Conservation (phyloP, 2,888 invertebrate species). For the Osmoderma eremita region DNA sequence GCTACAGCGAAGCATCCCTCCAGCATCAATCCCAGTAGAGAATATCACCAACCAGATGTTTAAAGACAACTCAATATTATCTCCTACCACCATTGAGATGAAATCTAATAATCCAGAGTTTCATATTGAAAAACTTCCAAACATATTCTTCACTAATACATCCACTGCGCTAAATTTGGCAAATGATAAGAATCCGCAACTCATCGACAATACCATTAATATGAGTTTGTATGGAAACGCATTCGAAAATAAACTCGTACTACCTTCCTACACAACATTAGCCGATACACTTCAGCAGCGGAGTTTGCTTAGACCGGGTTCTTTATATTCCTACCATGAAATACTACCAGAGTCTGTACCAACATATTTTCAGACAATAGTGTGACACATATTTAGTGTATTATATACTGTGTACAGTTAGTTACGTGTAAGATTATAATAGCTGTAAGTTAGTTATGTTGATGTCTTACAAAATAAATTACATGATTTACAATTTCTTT, state of each 20-base stretch:
- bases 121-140: conserved; percentile 11
- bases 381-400: background rate
- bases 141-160: conserved; percentile 6
- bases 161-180: background rate
- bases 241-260: conserved; percentile 45
- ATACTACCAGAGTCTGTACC: conserved; percentile 52
- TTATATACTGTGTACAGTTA: background rate
- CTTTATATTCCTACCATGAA: conserved; percentile 57
- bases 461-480: too few species aligned
- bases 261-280: conserved; percentile 58
- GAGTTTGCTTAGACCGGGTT: conserved; percentile 57
- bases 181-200: conserved; percentile 3
- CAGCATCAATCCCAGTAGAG: background rate
- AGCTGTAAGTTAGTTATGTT: too few species aligned
- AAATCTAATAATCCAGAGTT: background rate
- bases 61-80: conserved; percentile 1
- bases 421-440: too few species aligned
- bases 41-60: background rate
- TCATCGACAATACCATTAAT: conserved; percentile 13
- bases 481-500: too few species aligned
- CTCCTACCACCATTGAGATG: background rate
- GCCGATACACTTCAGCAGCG: conserved; percentile 56
- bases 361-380: conserved; percentile 51
- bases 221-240: conserved; percentile 30
- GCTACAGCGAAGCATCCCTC: background rate